Evolutionary conservation across 2,888 invertebrate genomes (phyloP).

Genomic region (Apotomis betuletana): DNA sequence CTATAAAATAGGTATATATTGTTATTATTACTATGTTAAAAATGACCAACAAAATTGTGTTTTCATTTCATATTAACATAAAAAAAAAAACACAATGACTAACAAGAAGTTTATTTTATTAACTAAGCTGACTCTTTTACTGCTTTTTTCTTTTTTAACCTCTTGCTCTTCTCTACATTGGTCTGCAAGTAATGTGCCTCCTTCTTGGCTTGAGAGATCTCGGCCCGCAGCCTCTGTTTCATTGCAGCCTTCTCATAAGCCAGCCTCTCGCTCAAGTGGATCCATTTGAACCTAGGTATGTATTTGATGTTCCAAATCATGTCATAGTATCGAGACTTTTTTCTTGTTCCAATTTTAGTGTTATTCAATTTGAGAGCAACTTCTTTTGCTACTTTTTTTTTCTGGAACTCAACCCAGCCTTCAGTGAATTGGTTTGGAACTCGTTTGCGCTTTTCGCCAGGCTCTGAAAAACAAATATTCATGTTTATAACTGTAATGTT

Average conservation of each 20-base stretch:
- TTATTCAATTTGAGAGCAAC: constrained; percentile 94
- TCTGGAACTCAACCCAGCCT: constrained; percentile 98
- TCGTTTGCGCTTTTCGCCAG: constrained; percentile 80
- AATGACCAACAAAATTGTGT: no score
- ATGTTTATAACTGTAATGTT: constrained; percentile 1
- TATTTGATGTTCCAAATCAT: constrained; percentile 98
- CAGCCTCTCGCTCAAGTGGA: constrained; percentile 95
- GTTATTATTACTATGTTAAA: no score
- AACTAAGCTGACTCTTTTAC: constrained; percentile 29
- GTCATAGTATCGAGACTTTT: constrained; percentile 94
- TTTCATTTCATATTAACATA: no score
- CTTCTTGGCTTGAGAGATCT: constrained; percentile 95
- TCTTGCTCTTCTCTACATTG: constrained; percentile 91
- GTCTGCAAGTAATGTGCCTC: constrained; percentile 94
- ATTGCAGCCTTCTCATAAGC: constrained; percentile 96
- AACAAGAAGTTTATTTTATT: no score
- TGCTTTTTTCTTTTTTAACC: constrained; percentile 79
- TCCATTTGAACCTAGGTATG: constrained; percentile 97
- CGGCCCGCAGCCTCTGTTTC: constrained; percentile 92
- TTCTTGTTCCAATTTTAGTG: constrained; percentile 92
- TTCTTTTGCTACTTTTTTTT: constrained; percentile 93
- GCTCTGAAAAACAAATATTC: constrained; percentile 59
- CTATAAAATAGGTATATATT: no score
- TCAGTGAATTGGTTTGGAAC: constrained; percentile 90
- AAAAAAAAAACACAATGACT: no score